Percentiles rank a stretch among this genome's conserved stretches.
phyloP scores from a whole-genome alignment of 35 echinoderm and acorn worm genomes.

The Amphiura filiformis region DNA sequence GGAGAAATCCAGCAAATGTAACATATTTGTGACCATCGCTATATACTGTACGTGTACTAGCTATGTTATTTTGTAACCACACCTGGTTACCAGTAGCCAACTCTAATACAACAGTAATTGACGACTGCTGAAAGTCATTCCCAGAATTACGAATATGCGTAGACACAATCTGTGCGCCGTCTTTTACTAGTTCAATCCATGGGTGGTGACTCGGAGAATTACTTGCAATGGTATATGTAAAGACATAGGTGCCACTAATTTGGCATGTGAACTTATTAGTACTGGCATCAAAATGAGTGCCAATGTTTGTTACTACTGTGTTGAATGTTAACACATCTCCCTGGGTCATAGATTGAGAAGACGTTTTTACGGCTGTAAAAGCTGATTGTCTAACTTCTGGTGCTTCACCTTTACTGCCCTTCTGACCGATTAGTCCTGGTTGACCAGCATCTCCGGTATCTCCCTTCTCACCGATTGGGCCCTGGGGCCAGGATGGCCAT shows the following conservation, averaged over 20 bases:
- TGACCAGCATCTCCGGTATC: too few species aligned
- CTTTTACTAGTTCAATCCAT: not conserved
- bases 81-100: not conserved
- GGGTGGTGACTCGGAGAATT: not conserved
- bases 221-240: too few species aligned
- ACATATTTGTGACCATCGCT: too few species aligned
- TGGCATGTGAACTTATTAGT: not conserved
- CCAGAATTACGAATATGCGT: not conserved
- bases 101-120: not conserved
- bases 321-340: not conserved
- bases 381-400: not conserved
- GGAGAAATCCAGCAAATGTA: too few species aligned
- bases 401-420: not conserved
- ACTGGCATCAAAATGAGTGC: not conserved
- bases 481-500: too few species aligned
- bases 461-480: not conserved
- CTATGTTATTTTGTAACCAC: too few species aligned
- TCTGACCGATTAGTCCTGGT: not conserved
- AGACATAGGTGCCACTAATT: not conserved
- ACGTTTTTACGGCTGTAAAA: not conserved
- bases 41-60: too few species aligned
- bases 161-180: not conserved
- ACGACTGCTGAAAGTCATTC: not conserved
- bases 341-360: not conserved
- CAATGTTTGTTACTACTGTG: not conserved